phyloP scores from a whole-genome alignment of 30 jellyfish, hydroid and myxozoan species.

The Morbakka virulenta region DNA sequence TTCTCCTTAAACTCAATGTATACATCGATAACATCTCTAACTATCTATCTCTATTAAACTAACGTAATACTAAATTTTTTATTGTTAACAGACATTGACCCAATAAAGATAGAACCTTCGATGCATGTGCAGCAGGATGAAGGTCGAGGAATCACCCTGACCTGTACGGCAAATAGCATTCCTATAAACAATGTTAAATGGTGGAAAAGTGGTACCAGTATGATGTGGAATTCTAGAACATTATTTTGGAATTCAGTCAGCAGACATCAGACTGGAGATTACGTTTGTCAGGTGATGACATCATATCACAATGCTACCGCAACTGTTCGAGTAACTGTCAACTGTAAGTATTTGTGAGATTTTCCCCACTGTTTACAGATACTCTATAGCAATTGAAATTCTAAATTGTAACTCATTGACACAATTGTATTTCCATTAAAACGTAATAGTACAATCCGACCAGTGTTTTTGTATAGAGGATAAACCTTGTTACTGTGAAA shows the following conservation, averaged over 20 bases:
- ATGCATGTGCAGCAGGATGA: not conserved
- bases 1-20: too few species aligned
- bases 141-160: not conserved
- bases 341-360: not conserved
- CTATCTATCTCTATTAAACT: too few species aligned
- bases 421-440: too few species aligned
- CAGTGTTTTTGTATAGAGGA: too few species aligned
- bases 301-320: not conserved
- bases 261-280: not conserved
- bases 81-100: not conserved
- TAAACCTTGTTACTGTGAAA: too few species aligned
- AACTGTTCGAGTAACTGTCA: not conserved
- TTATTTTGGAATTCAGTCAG: not conserved
- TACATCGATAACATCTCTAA: too few species aligned
- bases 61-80: too few species aligned
- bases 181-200: not conserved
- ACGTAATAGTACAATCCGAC: too few species aligned
- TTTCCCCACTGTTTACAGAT: too few species aligned
- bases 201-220: not conserved
- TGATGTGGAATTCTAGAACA: not conserved
- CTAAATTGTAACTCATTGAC: too few species aligned
- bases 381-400: too few species aligned
- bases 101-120: not conserved
- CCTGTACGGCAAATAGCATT: not conserved
- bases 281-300: not conserved